Base-by-base conservation (phyloP, 2,797 vertebrate genomes). In the Luscinia megarhynchos region DNA sequence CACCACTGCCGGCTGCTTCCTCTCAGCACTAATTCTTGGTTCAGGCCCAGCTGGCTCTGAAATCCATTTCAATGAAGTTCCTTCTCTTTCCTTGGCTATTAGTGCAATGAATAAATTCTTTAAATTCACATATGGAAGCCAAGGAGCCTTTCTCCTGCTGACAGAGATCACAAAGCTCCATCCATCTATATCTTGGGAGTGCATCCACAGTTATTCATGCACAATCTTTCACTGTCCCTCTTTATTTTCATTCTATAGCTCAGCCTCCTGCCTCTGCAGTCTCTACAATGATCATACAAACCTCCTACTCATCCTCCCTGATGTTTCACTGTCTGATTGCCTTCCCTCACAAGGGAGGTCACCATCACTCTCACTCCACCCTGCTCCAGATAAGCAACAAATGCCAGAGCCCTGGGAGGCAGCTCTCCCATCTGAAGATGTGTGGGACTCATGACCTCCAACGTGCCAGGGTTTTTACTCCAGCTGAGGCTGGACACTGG, bases 301-400 rank as follows among this genome's bases (percentile, higher is more conserved):
- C 29, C 3, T 84, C 15, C 13, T 45, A 38, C 8, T 73, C 15
- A 20, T 62, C 23, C 15, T 43, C 20, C 12, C 24, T 76, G 51
- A n/a, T 18, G 4, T 32, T 87, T 68, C 24, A n/a, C 13, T 50
- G 18, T 58, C 27, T 29, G 34, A 36, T 21, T 81, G 24, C 23
- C 21, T 66, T 15, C 30, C 16, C 17, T 81, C 19, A 58, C 16
- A 69, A 18, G 11, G 32, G n/a, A 59, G 12, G 12, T 8, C 21
- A 73, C 7, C 12, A n/a, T 30, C 2, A 2, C 3, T 69, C 14
- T 59, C 21, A 61, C 3, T 53, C 18, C 4, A 12, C 8, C 1
- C 26, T 59, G 14, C 9, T 12, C 18, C 24, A 54, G 12, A 38
- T 32, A 64, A 72, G 9, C 34, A 79, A 11, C 2, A 68, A 20